These are phyloP conservation scores for Metalampra italica DNA, from an alignment of 2,888 invertebrate species.

Conservation along the genomic window DNA sequence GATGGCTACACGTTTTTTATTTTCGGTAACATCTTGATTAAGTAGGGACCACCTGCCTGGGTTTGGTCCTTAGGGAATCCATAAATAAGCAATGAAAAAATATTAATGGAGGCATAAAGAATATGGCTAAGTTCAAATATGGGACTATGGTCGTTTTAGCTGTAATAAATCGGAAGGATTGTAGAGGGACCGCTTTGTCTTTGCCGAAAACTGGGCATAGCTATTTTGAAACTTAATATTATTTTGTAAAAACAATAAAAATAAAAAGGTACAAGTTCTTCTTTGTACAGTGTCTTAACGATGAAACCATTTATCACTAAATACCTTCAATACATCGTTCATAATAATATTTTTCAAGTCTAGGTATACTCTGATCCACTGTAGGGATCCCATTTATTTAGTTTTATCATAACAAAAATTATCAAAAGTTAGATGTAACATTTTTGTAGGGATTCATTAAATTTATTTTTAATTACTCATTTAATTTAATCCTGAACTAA, in stretches of 20 bases:
- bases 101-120: slow-evolving; percentile 68
- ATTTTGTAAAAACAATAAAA: not conserved
- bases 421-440: no score
- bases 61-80: slow-evolving; percentile 52
- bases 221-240: not conserved
- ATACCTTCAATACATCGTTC: no score
- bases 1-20: slow-evolving; percentile 59
- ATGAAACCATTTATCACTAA: no score
- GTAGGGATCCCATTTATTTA: no score
- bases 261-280: no score
- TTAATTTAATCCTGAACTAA: slow-evolving; percentile 5
- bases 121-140: slow-evolving; percentile 62
- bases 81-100: slow-evolving; percentile 69
- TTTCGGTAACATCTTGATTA: slow-evolving; percentile 78
- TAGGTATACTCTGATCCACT: no score
- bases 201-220: slow-evolving; percentile 24
- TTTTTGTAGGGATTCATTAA: not conserved
- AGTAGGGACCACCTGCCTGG: slow-evolving; percentile 75
- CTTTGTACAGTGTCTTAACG: no score
- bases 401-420: no score
- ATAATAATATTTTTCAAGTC: no score
- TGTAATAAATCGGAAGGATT: slow-evolving; percentile 50
- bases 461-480: not conserved
- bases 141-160: slow-evolving; percentile 50
- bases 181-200: slow-evolving; percentile 42